Base-by-base conservation (phyloP, 1,140 invertebrate species). In the Brachionus asplanchnoidis region DNA sequence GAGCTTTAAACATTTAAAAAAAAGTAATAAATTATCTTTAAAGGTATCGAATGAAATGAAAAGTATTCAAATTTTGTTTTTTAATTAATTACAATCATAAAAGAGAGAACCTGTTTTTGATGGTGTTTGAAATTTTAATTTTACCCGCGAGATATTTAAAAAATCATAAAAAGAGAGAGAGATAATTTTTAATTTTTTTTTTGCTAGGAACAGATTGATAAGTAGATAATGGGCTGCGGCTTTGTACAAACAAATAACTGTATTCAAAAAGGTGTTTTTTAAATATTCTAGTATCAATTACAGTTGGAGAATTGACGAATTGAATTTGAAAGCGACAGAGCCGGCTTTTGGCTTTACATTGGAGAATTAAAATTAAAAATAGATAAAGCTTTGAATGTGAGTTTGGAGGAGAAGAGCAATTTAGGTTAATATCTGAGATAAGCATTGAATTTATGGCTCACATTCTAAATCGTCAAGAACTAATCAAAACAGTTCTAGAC, bases 121-220 rank as follows among this genome's bases (percentile, higher is more conserved):
- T 60, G 0, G 53, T 68, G 66, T 68, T 68, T 68, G 66, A 68
- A 68, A 68, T 68, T 68, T 68, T 68, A 68, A 68, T 68, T 68
- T 68, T 68, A 68, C 66, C 66, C 66, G 66, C 26, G 66, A 68
- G 66, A 68, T 68, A 68, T 68, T 68, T 68, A 68, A 60, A 60
- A 60, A 60, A 60, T 60, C 53, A 60, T 60, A 60, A 60, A 60
- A 60, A 20, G 4, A 32, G 65, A 68, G 17, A 68, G 66, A 68
- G 66, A 68, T 68, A 68, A 40, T 68, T 68, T 68, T 66, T 66
- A 12, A 32, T 68, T 68, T 28, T 40, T 68, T n/a, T n/a, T n/a
- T 66, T 66, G 4, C 6, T 68, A 32, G 32, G 66, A 68, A 28
- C 32, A 68, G 66, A 68, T 68, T 68, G 66, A 68, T 68, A 68